These are phyloP conservation scores for Momotus momota DNA, from an alignment of 2,797 vertebrate species.

Conservation along the genomic window DNA sequence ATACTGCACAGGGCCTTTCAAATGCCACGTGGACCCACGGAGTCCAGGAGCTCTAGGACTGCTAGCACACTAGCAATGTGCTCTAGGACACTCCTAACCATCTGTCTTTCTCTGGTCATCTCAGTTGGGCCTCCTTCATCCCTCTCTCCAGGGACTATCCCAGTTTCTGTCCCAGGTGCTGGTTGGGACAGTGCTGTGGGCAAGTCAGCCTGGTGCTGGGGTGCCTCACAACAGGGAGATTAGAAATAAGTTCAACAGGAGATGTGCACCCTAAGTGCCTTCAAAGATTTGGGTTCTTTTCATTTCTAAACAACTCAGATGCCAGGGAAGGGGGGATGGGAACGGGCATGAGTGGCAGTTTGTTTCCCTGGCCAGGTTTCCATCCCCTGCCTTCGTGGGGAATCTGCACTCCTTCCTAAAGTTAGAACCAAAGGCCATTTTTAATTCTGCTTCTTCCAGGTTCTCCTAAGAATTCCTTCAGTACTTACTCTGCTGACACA, in stretches of 20 bases:
- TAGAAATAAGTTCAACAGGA: neutral
- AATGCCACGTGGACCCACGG: fast-evolving
- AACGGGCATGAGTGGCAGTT: neutral
- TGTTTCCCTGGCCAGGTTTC: neutral
- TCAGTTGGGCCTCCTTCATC: neutral
- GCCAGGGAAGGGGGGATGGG: neutral
- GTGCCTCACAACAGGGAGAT: fast-evolving
- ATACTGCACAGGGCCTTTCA: neutral
- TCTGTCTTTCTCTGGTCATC: neutral
- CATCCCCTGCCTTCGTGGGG: neutral
- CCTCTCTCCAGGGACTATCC: neutral
- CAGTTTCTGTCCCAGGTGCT: neutral
- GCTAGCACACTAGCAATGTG: neutral
- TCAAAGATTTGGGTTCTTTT: neutral
- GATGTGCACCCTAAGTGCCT: neutral
- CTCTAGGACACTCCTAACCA: neutral
- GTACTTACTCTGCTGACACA: neutral
- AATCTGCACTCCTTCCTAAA: neutral
- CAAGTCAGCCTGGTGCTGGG: neutral
- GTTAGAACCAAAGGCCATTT: neutral
- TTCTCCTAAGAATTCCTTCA: neutral
- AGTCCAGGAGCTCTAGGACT: neutral
- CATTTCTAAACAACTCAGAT: neutral
- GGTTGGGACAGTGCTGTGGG: fast-evolving
- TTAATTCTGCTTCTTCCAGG: neutral